Evolutionary conservation across 2,113 vertebrate genomes (phyloP).

Genomic region (Mesocricetus auratus): DNA sequence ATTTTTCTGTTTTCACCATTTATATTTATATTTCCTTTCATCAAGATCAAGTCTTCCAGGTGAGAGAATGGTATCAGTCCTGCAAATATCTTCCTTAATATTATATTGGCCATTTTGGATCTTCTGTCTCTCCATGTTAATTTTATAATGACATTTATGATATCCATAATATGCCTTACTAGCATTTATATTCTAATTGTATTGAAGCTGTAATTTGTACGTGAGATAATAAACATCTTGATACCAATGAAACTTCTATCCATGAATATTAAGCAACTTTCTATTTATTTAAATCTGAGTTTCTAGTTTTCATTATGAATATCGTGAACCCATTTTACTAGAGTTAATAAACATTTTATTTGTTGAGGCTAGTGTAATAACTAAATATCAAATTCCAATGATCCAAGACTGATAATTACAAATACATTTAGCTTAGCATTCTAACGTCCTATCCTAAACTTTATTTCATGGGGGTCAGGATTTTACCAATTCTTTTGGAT

Average conservation of each 20-base stretch:
- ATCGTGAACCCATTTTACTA: neutral
- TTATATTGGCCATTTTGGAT: neutral
- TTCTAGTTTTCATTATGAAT: neutral
- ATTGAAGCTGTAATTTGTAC: neutral
- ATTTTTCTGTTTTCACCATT: neutral
- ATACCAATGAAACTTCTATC: neutral
- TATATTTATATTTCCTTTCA: neutral
- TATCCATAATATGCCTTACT: neutral
- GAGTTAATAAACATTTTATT: neutral
- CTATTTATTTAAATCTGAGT: neutral
- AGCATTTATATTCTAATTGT: neutral
- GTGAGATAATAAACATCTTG: neutral
- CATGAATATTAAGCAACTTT: neutral
- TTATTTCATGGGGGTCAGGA: neutral
- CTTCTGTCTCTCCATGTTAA: neutral
- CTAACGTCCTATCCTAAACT: neutral
- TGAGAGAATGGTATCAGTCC: neutral
- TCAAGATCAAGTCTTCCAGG: neutral
- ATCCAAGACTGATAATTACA: neutral
- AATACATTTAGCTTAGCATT: too few species aligned
- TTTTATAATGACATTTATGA: neutral
- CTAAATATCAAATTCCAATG: neutral
- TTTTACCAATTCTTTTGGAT: neutral
- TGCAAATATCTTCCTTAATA: neutral
- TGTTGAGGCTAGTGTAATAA: neutral